These are phyloP conservation scores for Syrmaticus mikado DNA, from an alignment of 2,113 vertebrate genomes.

Conservation along the genomic window DNA sequence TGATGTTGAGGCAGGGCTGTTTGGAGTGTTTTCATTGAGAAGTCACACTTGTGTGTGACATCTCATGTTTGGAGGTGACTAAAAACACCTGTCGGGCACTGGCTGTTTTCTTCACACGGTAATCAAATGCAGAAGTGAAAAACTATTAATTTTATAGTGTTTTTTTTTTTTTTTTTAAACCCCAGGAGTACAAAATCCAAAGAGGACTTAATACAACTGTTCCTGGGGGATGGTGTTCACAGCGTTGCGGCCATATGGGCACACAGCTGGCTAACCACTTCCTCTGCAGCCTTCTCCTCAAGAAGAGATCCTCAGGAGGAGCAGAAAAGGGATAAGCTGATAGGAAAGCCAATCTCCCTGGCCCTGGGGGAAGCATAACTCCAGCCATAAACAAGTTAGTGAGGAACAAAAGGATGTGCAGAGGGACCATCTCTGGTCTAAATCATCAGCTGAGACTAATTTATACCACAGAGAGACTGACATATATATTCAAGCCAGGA, in stretches of 20 bases:
- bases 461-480: conserved; percentile 8
- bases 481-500: neutral
- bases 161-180: neutral
- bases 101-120: conserved; percentile 28
- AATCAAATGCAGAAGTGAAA: neutral
- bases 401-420: conserved; percentile 12
- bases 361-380: neutral
- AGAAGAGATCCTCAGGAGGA: conserved; percentile 65
- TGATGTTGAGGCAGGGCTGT: neutral
- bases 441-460: conserved; percentile 33
- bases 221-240: conserved; percentile 26
- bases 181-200: conserved; percentile 8
- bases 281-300: conserved; percentile 54
- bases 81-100: conserved; percentile 1
- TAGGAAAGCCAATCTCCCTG: conserved; percentile 56
- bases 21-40: conserved; percentile 62
- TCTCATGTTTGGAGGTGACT: conserved; percentile 15
- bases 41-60: conserved; percentile 38
- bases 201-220: conserved; percentile 55
- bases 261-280: conserved; percentile 66
- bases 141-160: conserved; percentile 6
- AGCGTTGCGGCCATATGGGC: conserved; percentile 75
- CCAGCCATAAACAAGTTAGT: conserved; percentile 19
- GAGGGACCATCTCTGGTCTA: neutral
- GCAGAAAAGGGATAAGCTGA: conserved; percentile 70